Percentiles rank a stretch among this genome's conserved stretches.
These are phyloP conservation scores for Girardinus metallicus DNA, from an alignment of 2,797 vertebrate species.

Conservation along the genomic window DNA sequence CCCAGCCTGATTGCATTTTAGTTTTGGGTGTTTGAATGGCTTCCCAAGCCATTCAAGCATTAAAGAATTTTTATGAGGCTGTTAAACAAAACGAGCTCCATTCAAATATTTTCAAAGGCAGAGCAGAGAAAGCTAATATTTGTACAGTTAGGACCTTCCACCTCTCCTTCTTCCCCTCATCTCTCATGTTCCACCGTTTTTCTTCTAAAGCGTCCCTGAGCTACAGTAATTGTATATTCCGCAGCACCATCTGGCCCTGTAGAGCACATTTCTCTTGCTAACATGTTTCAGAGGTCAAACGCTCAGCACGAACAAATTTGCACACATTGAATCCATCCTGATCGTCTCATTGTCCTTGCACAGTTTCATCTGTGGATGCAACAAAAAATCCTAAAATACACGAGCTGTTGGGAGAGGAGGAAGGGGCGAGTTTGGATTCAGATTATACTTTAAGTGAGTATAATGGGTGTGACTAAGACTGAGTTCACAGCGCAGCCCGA, in stretches of 20 bases:
- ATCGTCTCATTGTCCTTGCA: slow-evolving; percentile 54
- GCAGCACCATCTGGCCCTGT: slow-evolving; percentile 59
- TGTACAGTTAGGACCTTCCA: background rate
- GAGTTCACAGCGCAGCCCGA: no score
- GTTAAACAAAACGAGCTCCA: background rate
- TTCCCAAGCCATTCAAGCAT: background rate
- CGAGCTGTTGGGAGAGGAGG: slow-evolving; percentile 12
- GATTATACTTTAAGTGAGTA: slow-evolving; percentile 31
- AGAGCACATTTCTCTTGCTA: slow-evolving; percentile 42
- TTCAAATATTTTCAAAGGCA: background rate
- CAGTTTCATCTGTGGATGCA: slow-evolving; percentile 14
- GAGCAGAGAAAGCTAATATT: background rate
- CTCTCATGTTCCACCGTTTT: slow-evolving; percentile 6
- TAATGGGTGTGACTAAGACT: slow-evolving; percentile 28
- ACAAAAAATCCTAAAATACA: slow-evolving; percentile 20
- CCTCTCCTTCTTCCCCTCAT: background rate
- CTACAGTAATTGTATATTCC: slow-evolving; percentile 32
- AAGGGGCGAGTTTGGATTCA: slow-evolving; percentile 1
- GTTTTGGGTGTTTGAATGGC: background rate
- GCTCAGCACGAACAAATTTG: slow-evolving; percentile 52
- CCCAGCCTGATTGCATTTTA: background rate
- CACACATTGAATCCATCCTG: slow-evolving; percentile 49
- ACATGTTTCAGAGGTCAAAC: slow-evolving; percentile 59
- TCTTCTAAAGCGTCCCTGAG: slow-evolving; percentile 28
- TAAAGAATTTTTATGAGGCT: background rate